These are phyloP conservation scores for Triplophysa rosa DNA, from an alignment of 2,113 vertebrate genomes.

Conservation along the genomic window DNA sequence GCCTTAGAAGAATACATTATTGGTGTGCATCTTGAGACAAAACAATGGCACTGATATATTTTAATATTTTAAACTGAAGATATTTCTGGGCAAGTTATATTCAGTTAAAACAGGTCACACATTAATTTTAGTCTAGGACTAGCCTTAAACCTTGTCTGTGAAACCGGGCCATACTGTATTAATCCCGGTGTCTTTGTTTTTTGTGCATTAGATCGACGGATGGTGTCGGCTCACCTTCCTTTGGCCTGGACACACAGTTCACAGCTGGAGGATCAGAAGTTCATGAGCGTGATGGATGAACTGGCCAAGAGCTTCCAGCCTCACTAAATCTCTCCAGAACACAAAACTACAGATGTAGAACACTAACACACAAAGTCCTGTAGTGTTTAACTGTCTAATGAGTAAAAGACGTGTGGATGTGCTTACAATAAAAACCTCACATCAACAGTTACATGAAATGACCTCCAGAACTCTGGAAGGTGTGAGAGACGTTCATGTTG, in stretches of 20 bases:
- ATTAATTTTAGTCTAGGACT: no score
- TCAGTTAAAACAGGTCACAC: no score
- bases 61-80: no score
- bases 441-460: slow-evolving; percentile 4
- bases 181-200: background rate
- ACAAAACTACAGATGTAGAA: background rate
- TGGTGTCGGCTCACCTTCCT: slow-evolving; percentile 73
- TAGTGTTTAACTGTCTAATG: background rate
- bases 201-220: slow-evolving; percentile 67
- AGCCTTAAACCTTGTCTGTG: no score
- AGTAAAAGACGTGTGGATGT: slow-evolving; percentile 16
- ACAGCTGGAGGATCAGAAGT: slow-evolving; percentile 74
- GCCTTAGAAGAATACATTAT: no score
- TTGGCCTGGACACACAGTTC: slow-evolving; percentile 79
- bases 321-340: slow-evolving; percentile 62
- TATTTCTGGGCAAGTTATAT: no score
- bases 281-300: slow-evolving; percentile 77
- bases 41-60: no score
- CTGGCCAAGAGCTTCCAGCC: slow-evolving; percentile 75
- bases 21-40: no score
- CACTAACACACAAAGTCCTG: background rate
- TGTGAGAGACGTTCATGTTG: background rate
- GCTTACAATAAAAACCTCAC: background rate
- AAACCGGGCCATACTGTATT: no score
- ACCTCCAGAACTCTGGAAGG: slow-evolving; percentile 6